Evolutionary conservation across 2,113 vertebrate species (phyloP).

Genomic region (Tupaia tana): DNA sequence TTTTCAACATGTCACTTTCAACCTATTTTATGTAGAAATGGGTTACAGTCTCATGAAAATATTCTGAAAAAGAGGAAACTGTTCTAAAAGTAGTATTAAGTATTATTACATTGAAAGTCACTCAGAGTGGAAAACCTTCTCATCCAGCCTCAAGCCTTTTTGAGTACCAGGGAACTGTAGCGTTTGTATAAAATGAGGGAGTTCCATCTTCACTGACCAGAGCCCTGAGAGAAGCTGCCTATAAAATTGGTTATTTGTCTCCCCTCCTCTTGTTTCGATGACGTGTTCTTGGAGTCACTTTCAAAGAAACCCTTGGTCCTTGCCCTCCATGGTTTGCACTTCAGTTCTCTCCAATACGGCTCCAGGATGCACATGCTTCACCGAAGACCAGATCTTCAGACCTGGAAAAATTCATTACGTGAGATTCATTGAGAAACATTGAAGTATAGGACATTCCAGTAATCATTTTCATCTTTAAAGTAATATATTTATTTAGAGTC

Average conservation of each 20-base stretch:
- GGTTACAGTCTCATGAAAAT: constrained; percentile 82
- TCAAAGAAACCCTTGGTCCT: constrained; percentile 3
- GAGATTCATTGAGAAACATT: constrained; percentile 57
- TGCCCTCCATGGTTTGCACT: not conserved
- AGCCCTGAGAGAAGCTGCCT: not conserved
- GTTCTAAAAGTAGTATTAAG: constrained; percentile 76
- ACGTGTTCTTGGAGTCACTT: not conserved
- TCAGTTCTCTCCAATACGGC: constrained; percentile 8
- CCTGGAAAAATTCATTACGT: constrained; percentile 9
- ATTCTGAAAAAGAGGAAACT: constrained; percentile 77
- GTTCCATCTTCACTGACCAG: not conserved
- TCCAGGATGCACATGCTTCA: not conserved
- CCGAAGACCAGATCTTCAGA: constrained; percentile 32
- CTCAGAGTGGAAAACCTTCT: constrained; percentile 57
- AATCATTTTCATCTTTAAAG: constrained; percentile 71
- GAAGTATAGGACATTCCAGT: constrained; percentile 3
- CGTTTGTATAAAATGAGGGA: constrained; percentile 2
- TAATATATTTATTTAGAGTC: constrained; percentile 61
- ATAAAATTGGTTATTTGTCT: not conserved
- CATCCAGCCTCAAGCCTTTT: constrained; percentile 24
- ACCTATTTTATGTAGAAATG: constrained; percentile 81
- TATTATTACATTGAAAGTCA: constrained; percentile 76
- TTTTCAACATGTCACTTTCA: constrained; percentile 83
- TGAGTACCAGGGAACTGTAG: not conserved
- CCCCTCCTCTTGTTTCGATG: not conserved